phyloP scores from a whole-genome alignment of 2,113 vertebrate genomes.

The Alexandromys fortis region DNA sequence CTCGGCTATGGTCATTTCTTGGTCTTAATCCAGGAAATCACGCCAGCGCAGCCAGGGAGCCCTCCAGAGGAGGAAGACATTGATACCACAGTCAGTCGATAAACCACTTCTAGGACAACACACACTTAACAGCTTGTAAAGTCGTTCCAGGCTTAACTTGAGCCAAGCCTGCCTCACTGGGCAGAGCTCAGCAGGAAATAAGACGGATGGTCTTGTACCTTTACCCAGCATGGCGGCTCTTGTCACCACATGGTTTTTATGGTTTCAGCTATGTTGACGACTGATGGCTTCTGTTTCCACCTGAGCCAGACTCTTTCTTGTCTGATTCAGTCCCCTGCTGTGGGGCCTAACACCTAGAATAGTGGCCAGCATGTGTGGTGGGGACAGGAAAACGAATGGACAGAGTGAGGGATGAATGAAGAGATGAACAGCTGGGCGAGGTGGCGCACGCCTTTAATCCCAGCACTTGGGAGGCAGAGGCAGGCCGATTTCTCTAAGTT shows the following conservation, averaged over 20 bases:
- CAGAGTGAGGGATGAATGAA: neutral
- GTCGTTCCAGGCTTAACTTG: neutral
- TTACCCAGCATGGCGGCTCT: neutral
- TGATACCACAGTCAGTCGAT: neutral
- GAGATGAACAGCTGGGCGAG: neutral
- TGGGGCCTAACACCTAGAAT: neutral
- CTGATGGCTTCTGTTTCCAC: neutral
- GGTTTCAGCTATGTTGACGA: neutral
- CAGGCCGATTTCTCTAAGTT: neutral
- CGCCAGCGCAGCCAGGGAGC: neutral
- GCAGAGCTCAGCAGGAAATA: neutral
- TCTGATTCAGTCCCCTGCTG: neutral
- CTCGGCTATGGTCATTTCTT: neutral
- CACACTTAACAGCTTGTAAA: neutral
- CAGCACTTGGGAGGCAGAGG: neutral
- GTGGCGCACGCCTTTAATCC: neutral
- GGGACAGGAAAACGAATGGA: neutral
- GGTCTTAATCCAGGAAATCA: neutral
- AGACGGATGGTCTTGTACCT: neutral
- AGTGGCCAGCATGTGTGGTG: neutral
- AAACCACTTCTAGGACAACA: neutral
- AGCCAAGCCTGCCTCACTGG: neutral
- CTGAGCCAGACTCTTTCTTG: neutral
- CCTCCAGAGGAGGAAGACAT: neutral
- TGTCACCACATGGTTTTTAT: fast-evolving